Base-by-base conservation (phyloP, 1,140 invertebrate genomes). In the Lepidurus arcticus region DNA sequence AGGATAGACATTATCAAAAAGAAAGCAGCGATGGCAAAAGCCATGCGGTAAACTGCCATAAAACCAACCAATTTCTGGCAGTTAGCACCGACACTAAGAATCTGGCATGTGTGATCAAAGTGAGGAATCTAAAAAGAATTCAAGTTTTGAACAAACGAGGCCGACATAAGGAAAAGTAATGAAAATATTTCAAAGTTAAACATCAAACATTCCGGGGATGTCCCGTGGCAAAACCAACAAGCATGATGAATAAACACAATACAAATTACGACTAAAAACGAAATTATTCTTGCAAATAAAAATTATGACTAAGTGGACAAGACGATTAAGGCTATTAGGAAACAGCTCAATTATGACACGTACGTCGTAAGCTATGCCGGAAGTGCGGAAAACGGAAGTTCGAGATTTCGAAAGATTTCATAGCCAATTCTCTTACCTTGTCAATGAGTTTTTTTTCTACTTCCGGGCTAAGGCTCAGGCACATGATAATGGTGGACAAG, bases 31-130 rank as follows among this genome's bases (percentile, higher is more conserved):
- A 87, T 82, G 13, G 84, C 86, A 44, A 87, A 83, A 79, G 85
- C 84, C 42, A 87, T 77, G 77, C 86, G 81, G 78, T 87, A 88
- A 11, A 87, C 86, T 47, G 86, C 86, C 80, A 86, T 83, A 78
- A 86, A 87, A 13, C 86, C 86, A 21, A 84, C 82, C 74, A 87
- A 80, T 34, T 80, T 81, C 45, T 83, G 81, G 81, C 87, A 87
- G 77, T 85, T 84, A 75, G 83, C 82, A 8, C 86, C 86, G 24
- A 82, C 82, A 44, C 82, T 82, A 13, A 87, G 73, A 43, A 81
- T 78, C 9, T 84, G 77, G 81, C 86, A 87, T 0, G 85, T 86
- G 8, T 81, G 78, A 80, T 85, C 85, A 77, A 85, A 85, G n/a
- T 84, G 79, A 21, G 84, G 81, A 76, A 87, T 82, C 86, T 87